phyloP scores from a whole-genome alignment of 2,113 vertebrate species.

The Notechis scutatus region DNA sequence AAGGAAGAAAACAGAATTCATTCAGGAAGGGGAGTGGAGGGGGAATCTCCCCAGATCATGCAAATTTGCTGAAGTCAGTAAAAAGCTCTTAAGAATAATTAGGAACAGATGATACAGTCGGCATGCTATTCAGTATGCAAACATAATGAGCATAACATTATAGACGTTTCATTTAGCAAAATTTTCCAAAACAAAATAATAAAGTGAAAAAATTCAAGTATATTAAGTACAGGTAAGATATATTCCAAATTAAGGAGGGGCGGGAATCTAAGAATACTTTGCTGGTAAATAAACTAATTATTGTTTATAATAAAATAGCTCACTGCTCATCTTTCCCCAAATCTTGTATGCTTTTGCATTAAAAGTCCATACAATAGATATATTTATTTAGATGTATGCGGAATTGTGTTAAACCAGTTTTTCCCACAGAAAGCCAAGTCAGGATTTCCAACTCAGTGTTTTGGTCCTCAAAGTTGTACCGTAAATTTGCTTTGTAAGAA shows the following conservation, averaged over 20 bases:
- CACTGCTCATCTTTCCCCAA: neutral
- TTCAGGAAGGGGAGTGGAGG: neutral
- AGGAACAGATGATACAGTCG: slow-evolving; percentile 26
- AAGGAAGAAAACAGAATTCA: slow-evolving; percentile 31
- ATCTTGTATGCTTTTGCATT: neutral
- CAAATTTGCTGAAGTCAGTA: slow-evolving; percentile 32
- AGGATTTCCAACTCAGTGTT: neutral
- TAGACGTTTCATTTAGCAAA: neutral
- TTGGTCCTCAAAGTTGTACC: neutral
- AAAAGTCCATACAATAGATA: neutral
- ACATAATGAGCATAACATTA: slow-evolving; percentile 23
- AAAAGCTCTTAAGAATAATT: neutral
- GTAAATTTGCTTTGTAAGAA: neutral
- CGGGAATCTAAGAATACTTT: neutral
- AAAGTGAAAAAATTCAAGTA: neutral
- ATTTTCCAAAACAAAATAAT: neutral
- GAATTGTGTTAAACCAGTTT: neutral
- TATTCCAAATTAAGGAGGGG: slow-evolving; percentile 8
- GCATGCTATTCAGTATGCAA: neutral
- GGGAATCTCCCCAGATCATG: slow-evolving; percentile 24
- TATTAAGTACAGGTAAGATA: neutral
- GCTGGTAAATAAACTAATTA: neutral
- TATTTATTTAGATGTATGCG: neutral
- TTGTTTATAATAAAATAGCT: neutral
- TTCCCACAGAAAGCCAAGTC: neutral